A percentile compares a stretch with the other conserved stretches of the same genome.
These are phyloP conservation scores for Trichonephila clavipes DNA, from an alignment of 1,140 invertebrate genomes.

Conservation along the genomic window DNA sequence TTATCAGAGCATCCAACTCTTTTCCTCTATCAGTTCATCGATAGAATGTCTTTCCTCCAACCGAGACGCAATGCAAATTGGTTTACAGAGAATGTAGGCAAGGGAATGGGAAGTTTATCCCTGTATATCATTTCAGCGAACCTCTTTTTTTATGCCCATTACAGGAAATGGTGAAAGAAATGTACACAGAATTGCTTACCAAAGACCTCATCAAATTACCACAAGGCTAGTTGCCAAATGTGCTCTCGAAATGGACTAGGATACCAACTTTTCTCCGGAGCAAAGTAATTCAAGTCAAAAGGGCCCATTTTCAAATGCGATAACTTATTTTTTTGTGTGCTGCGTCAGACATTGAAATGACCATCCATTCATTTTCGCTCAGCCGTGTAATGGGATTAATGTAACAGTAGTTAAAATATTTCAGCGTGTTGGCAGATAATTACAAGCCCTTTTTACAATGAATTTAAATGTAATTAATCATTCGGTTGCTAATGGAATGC, in stretches of 20 bases:
- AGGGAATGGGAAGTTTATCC: neutral
- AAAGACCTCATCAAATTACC: slow-evolving; percentile 70
- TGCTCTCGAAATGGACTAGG: slow-evolving; percentile 42
- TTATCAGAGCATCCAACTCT: too few relatives aligned
- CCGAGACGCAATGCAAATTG: neutral
- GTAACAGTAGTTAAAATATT: slow-evolving; percentile 23
- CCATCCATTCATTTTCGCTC: slow-evolving; percentile 3
- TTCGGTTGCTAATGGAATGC: neutral
- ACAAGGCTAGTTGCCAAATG: slow-evolving; percentile 67
- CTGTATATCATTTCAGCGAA: neutral
- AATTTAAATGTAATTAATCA: neutral
- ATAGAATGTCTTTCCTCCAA: neutral
- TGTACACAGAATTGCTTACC: slow-evolving; percentile 42
- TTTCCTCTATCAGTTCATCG: neutral
- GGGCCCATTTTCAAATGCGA: slow-evolving; percentile 5
- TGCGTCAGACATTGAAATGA: slow-evolving; percentile 20
- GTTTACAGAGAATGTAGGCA: neutral
- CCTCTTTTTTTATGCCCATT: slow-evolving; percentile 36
- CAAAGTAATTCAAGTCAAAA: slow-evolving; percentile 18
- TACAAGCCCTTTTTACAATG: neutral
- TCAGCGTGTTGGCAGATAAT: neutral
- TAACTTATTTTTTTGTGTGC: slow-evolving; percentile 33
- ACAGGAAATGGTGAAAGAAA: slow-evolving; percentile 43
- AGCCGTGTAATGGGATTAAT: slow-evolving; percentile 2
- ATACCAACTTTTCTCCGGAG: neutral